A percentile compares a stretch with the other conserved stretches of the same genome.
Conservation (phyloP, 92 coral and sea anemone genomes). For the Palythoa grandis region DNA sequence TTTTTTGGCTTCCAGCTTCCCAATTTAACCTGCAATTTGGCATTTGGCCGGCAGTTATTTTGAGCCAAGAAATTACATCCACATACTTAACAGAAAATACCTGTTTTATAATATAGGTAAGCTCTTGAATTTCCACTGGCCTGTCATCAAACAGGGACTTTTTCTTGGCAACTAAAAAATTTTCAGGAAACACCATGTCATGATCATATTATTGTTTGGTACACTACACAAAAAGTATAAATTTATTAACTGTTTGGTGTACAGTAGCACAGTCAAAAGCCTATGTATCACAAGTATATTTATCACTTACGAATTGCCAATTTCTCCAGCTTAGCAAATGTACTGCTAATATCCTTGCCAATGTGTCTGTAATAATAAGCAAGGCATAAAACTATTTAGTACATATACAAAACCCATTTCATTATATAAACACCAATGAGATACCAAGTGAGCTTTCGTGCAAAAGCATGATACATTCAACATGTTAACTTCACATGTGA, state of each 20-base stretch:
- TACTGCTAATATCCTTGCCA: slow-evolving; percentile 94
- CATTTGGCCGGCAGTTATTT: background rate
- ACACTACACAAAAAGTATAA: too few relatives aligned
- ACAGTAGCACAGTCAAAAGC: too few relatives aligned
- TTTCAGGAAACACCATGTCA: background rate
- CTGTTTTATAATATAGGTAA: slow-evolving; percentile 97
- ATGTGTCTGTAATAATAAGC: slow-evolving; percentile 67
- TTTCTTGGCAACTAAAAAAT: slow-evolving; percentile 92
- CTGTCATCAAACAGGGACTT: slow-evolving; percentile 99
- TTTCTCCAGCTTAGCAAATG: slow-evolving; percentile 97
- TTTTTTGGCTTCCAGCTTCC: too few relatives aligned
- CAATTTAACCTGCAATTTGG: too few relatives aligned
- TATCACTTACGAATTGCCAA: slow-evolving; percentile 89
- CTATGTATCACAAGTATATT: background rate
- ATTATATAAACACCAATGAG: too few relatives aligned
- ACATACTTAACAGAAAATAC: slow-evolving; percentile 24
- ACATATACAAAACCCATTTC: too few relatives aligned
- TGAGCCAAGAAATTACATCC: background rate
- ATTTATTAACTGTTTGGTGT: too few relatives aligned
- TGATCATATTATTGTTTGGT: background rate
- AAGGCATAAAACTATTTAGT: background rate
- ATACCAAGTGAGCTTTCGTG: too few relatives aligned
- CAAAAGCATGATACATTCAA: too few relatives aligned
- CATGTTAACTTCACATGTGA: too few relatives aligned
- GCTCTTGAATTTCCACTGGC: slow-evolving; percentile 99